phyloP scores from a whole-genome alignment of 2,113 vertebrate genomes.

The Callorhinus ursinus region DNA sequence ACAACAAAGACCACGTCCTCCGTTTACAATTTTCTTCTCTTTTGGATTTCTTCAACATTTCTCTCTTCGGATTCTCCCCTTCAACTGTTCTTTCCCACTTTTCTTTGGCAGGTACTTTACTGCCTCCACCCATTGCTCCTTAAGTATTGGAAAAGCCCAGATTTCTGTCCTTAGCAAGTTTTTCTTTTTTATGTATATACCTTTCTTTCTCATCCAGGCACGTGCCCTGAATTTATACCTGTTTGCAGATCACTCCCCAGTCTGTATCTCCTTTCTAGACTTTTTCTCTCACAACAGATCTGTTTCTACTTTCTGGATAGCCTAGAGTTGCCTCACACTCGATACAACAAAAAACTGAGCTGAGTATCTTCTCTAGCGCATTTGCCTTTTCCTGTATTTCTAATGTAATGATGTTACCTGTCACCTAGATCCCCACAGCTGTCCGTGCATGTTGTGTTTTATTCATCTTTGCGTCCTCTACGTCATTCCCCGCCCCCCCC shows the following conservation, averaged over 20 bases:
- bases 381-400: background rate
- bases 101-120: background rate
- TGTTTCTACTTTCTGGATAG: background rate
- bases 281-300: background rate
- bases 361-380: background rate
- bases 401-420: background rate
- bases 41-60: background rate
- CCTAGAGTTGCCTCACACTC: background rate
- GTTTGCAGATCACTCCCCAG: background rate
- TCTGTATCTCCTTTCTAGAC: background rate
- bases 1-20: background rate
- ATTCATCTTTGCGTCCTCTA: background rate
- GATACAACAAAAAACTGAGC: background rate
- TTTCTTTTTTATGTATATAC: background rate
- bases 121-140: background rate
- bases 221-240: background rate
- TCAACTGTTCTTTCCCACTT: background rate
- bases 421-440: background rate
- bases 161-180: background rate
- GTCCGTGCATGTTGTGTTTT: background rate
- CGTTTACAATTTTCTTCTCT: background rate
- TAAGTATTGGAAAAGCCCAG: background rate
- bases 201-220: background rate
- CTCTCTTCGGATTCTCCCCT: background rate
- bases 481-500: background rate